Evolutionary conservation across 2,113 vertebrate species (phyloP), one percentile per base, ranked within the genome.

Genomic region (Dicerorhinus sumatrensis): DNA sequence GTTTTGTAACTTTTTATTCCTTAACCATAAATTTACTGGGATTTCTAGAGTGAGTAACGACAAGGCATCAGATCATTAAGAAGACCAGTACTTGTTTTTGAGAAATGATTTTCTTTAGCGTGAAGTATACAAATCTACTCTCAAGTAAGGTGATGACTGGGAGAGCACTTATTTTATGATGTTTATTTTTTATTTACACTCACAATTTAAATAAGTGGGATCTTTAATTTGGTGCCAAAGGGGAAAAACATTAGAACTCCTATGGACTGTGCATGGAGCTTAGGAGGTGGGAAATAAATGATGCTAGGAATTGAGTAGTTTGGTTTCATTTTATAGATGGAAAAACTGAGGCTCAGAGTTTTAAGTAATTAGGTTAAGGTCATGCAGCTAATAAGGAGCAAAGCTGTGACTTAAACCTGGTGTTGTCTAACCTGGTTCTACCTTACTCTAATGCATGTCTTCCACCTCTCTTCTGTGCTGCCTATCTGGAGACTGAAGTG

Each of bases 31-130:
- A 63, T 81, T 69, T 76, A 79, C 39, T 72, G 46, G 27, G 62
- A 82, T 95, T 95, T 97, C 81, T 83, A 36, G 63, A 77, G 14
- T 70, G 60, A 82, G 69, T 69, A 46, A 92, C 85, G 79, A 84
- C 20, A 86, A 89, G 29, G 25, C 17, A 89, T 8, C 48, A 54
- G 12, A 67, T 83, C 33, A 36, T 21, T 58, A 77, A 48, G n/a
- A 89, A 89, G 20, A 82, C 65, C 27, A 75, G 23, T 33, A 83
- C 72, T 75, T 94, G 60, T 58, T 89, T 82, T 73, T 82, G 75
- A 84, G 42, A 90, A 79, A 12, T 42, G 67, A 87, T 83, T 96
- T 69, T 89, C 25, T 86, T 93, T 76, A 89, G 27, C 81, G 60
- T 56, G 9, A 86, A 48, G 20, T 60, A 39, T 48, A 72, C 6